Evolutionary conservation across 2,888 invertebrate genomes (phyloP), one percentile per base, ranked within the genome.

Genomic region (Oxycera nigricornis): DNA sequence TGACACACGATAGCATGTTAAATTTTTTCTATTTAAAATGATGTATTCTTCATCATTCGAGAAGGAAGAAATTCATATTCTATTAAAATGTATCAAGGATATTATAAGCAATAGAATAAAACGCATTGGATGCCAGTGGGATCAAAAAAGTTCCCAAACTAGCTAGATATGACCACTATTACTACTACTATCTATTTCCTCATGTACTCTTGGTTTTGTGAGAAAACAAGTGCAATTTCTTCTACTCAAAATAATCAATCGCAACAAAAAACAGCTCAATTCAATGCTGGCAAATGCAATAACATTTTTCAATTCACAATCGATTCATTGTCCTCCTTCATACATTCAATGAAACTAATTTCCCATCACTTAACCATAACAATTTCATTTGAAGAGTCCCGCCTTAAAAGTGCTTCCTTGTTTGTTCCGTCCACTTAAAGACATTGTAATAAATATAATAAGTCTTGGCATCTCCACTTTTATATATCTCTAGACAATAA

Each of bases 321-420:
- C 41, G 65, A 65, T 65, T 65, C 65, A 65, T 65, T 65, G 39
- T 41, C 20, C 41, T 65, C 24, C 39, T 41, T 11, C 65, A 24
- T 35, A 30, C 41, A 65, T 65, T 65, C 65, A 39, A 11, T 22
- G 65, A 65, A 70, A 70, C 70, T 70, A 70, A 70, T 70, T 70
- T 70, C 70, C 70, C 70, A 70, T 70, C 70, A 70, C 70, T 70
- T 70, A 70, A 55, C 70, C 35, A 70, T 70, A 70, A 70, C 70
- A 55, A 52, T 70, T 70, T 70, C 70, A 70, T 70, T 70, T 70
- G 65, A 65, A 65, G n/a, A n/a, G 65, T 65, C 65, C 65, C 55
- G 70, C 70, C 55, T 70, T 24, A 17, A 30, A 46, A 52, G 70
- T 31, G 52, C 70, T 70, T 70, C 70, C 70, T 70, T 31, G 70